Conservation (phyloP, 2,888 invertebrate species). For the Eueremaeus valkanovi region DNA sequence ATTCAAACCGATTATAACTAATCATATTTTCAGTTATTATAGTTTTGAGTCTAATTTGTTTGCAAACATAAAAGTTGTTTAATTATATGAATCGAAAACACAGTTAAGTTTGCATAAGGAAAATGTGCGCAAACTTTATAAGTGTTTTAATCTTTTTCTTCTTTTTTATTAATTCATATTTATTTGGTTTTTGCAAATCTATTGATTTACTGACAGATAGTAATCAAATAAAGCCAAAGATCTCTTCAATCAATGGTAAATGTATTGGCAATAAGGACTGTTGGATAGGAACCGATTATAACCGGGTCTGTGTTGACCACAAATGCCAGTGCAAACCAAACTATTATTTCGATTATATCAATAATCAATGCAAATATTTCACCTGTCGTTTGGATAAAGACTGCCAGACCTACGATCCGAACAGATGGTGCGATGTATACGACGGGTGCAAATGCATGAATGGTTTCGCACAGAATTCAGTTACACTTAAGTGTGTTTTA, state of each 20-base stretch:
- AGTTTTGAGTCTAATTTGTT: too few relatives aligned
- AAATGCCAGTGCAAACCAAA: slow-evolving; percentile 31
- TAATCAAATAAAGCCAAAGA: background rate
- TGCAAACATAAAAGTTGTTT: too few relatives aligned
- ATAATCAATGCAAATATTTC: slow-evolving; percentile 22
- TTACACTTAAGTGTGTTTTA: background rate
- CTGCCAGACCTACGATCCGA: slow-evolving; percentile 22
- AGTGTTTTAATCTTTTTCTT: too few relatives aligned
- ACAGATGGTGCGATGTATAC: slow-evolving; percentile 3
- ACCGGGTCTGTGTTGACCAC: slow-evolving; percentile 25
- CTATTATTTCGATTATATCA: slow-evolving; percentile 9
- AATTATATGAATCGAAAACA: too few relatives aligned
- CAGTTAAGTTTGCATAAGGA: background rate
- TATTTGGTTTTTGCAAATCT: background rate
- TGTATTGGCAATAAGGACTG: slow-evolving; percentile 10
- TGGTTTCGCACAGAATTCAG: background rate
- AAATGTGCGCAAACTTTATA: background rate
- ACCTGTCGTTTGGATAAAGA: slow-evolving; percentile 32
- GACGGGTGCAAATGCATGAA: slow-evolving; percentile 8
- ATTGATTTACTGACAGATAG: background rate
- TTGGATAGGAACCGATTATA: slow-evolving; percentile 23
- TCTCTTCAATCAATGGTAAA: slow-evolving; percentile 15
- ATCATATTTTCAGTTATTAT: too few relatives aligned
- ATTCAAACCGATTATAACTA: too few relatives aligned
- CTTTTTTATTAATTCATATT: too few relatives aligned